Base-by-base conservation (phyloP, 2,113 vertebrate genomes). In the Galemys pyrenaicus region DNA sequence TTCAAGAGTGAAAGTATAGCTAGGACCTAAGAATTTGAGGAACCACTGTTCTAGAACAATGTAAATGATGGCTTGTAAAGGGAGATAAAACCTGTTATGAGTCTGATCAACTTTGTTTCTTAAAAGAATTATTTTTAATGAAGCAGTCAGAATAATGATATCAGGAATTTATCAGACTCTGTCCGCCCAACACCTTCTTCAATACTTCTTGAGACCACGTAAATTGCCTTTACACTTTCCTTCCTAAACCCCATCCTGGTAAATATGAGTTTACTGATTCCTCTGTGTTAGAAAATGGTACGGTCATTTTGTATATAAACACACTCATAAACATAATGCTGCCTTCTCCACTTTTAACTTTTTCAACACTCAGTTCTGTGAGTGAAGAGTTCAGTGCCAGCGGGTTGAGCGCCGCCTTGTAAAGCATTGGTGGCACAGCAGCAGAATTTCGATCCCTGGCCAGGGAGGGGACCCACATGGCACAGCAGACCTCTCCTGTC, bases 271-370 rank as follows among this genome's bases (percentile, higher is more conserved):
- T 97, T 94, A 37, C 95, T 96, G 96, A 97, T 96, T 96, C 90
- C 96, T 96, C 95, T 96, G 88, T 96, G 88, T 97, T 96, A 94
- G 95, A 96, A 93, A 58, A 85, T 94, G 96, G 78, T 60, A 95
- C 92, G 82, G 86, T 95, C 73, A 97, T 96, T 95, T 41, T 67
- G 8, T 8, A 41, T 32, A 12, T 9, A 35, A 11, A 80, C 65
- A 81, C 51, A 35, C 37, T 49, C 49, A 37, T 41, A 97, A 95
- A 97, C 22, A 94, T 60, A 96, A 92, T 87, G 95, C 92, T 89
- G 71, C 87, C 86, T 96, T 97, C 92, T 96, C 77, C 64, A 87
- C 88, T 65, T 94, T 62, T 91, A 96, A 96, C 73, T 74, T 96
- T 97, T 92, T 97, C 89, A 95, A 70, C 96, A 90, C 94, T 97